A percentile compares a stretch with the other conserved stretches of the same genome.
phyloP scores from a whole-genome alignment of 2,888 invertebrate species.

The Alitta virens region DNA sequence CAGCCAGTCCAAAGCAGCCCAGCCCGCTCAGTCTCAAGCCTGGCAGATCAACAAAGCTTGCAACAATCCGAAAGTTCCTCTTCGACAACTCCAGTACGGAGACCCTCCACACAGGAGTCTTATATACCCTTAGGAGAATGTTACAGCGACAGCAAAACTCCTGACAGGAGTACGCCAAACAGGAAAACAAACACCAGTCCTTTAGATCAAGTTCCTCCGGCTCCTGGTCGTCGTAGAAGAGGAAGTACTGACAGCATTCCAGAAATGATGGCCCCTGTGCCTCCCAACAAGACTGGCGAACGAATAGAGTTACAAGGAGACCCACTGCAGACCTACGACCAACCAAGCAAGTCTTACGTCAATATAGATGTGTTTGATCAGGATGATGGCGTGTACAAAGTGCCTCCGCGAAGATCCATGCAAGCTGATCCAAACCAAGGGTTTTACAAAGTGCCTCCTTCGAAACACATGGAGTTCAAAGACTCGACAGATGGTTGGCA shows the following conservation, averaged over 20 bases:
- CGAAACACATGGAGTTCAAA: not conserved
- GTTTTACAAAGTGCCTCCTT: slow-evolving; percentile 8
- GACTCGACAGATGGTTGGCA: not conserved
- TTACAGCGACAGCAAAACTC: not conserved
- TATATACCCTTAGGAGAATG: not conserved
- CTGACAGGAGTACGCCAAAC: not conserved
- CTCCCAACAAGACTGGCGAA: slow-evolving; percentile 31
- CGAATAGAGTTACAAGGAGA: not conserved
- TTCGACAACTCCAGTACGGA: not conserved
- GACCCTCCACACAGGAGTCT: not conserved
- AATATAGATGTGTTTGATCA: slow-evolving; percentile 4
- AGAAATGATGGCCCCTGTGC: slow-evolving; percentile 43
- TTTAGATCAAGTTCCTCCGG: slow-evolving; percentile 6
- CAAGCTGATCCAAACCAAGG: not conserved
- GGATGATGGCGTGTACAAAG: not conserved
- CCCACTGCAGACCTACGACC: slow-evolving; percentile 1
- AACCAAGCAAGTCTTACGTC: slow-evolving; percentile 2
- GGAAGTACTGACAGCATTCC: slow-evolving; percentile 47
- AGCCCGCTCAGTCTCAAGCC: too few relatives aligned
- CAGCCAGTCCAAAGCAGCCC: too few relatives aligned
- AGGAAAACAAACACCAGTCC: not conserved
- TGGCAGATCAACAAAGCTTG: too few relatives aligned
- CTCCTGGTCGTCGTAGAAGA: slow-evolving; percentile 18
- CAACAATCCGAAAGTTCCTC: not conserved
- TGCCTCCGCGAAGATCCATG: not conserved